Evolutionary conservation across 2,888 invertebrate genomes (phyloP).

Genomic region (Carpatolechia fugitivella): DNA sequence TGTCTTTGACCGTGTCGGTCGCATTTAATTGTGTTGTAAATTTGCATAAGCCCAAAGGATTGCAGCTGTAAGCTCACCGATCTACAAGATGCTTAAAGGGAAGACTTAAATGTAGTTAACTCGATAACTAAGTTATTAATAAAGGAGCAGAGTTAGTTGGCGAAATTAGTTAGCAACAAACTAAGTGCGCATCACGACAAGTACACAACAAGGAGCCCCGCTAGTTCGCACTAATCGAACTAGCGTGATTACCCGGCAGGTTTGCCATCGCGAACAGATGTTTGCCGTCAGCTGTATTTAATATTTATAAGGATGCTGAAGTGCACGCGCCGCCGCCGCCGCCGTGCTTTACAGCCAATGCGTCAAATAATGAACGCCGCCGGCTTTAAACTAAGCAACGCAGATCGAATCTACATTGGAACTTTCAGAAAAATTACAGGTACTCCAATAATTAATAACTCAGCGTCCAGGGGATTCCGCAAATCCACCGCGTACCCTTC

Average conservation of each 20-base stretch:
- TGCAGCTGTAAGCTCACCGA: neutral
- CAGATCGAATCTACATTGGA: too few species aligned
- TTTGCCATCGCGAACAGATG: conserved; percentile 48
- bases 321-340: conserved; percentile 15
- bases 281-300: conserved; percentile 53
- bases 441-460: conserved; percentile 2
- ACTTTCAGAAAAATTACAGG: too few species aligned
- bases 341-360: conserved; percentile 10
- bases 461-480: conserved; percentile 37
- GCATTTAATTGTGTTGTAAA: conserved; percentile 20
- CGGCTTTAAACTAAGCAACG: too few species aligned
- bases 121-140: conserved; percentile 8
- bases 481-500: conserved; percentile 58
- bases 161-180: conserved; percentile 10
- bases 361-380: conserved; percentile 16
- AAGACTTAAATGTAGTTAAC: conserved; percentile 8
- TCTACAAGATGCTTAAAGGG: conserved; percentile 3
- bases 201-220: conserved; percentile 21
- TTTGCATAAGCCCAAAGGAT: conserved; percentile 5
- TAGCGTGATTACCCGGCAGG: conserved; percentile 48
- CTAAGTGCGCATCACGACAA: conserved; percentile 16
- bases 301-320: conserved; percentile 55
- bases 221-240: conserved; percentile 47
- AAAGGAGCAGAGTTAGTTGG: conserved; percentile 1
- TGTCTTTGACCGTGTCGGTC: conserved; percentile 30